Conservation (phyloP, 2,113 vertebrate genomes). For the Scatophagus argus region DNA sequence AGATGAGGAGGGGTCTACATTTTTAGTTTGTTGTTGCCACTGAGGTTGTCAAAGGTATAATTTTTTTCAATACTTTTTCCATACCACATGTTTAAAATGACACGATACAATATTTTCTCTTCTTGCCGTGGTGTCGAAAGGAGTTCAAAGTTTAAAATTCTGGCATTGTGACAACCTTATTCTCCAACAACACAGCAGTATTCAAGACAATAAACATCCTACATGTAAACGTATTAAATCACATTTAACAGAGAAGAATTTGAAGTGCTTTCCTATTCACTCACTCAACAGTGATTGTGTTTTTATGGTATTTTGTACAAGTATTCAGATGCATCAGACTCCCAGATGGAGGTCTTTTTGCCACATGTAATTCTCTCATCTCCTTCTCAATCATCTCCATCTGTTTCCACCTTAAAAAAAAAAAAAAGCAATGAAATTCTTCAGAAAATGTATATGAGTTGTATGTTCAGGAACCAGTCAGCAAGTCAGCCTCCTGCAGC, state of each 20-base stretch:
- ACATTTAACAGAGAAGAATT: background rate
- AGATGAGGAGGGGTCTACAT: conserved; percentile 4
- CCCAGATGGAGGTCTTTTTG: conserved; percentile 29
- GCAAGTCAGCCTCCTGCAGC: conserved; percentile 13
- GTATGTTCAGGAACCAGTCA: conserved; percentile 7
- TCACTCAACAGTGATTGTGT: conserved; percentile 25
- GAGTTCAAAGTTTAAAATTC: too few relatives aligned
- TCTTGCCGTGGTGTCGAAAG: too few relatives aligned
- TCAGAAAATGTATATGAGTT: conserved; percentile 21
- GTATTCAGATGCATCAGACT: background rate
- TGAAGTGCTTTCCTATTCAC: background rate
- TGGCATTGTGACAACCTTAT: too few relatives aligned
- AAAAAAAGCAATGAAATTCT: conserved; percentile 13
- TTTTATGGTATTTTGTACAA: conserved; percentile 13
- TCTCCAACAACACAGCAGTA: background rate
- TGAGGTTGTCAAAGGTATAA: too few relatives aligned
- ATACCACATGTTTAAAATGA: too few relatives aligned
- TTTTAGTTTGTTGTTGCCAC: conserved; percentile 19
- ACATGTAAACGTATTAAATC: background rate
- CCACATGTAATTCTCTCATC: conserved; percentile 25
- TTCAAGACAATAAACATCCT: conserved; percentile 8
- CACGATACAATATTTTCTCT: too few relatives aligned
- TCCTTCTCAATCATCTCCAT: conserved; percentile 11
- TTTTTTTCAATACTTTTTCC: too few relatives aligned
- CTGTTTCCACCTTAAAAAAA: conserved; percentile 31